phyloP scores from a whole-genome alignment of 2,888 invertebrate species.

The Synergus umbraculus region DNA sequence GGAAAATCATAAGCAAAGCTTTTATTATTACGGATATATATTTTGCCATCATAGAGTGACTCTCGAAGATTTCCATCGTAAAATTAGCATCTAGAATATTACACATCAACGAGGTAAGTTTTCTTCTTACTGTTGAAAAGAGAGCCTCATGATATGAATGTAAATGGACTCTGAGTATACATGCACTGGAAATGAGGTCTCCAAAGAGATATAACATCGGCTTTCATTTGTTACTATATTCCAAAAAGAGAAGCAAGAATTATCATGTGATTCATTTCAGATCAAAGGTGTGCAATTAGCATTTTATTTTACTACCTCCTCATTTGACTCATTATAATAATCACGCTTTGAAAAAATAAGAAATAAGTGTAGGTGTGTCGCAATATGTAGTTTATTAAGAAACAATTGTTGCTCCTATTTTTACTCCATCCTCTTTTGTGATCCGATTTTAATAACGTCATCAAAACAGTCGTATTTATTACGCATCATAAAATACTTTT shows the following conservation, averaged over 20 bases:
- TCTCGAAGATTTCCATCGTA: conserved; percentile 23
- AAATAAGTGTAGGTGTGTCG: not conserved
- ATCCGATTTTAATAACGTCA: too few species aligned
- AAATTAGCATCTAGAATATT: conserved; percentile 27
- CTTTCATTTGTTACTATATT: conserved; percentile 33
- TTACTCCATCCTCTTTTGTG: not conserved
- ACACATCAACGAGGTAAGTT: conserved; percentile 38
- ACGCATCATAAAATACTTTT: too few species aligned
- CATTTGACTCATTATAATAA: conserved; percentile 21
- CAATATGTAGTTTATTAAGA: not conserved
- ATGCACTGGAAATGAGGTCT: conserved; percentile 39
- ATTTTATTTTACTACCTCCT: conserved; percentile 9
- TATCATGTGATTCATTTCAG: conserved; percentile 22
- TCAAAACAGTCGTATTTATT: too few species aligned
- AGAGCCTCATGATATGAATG: conserved; percentile 38
- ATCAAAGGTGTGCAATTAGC: conserved; percentile 28
- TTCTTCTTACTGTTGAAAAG: conserved; percentile 27
- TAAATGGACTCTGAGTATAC: conserved; percentile 37
- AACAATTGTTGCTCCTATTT: not conserved
- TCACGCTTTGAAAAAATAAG: not conserved
- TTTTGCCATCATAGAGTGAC: conserved; percentile 17
- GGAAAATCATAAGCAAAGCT: not conserved
- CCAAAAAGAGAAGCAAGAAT: conserved; percentile 19
- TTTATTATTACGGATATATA: not conserved
- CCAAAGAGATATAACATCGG: conserved; percentile 36